Evolutionary conservation across 2,888 invertebrate genomes (phyloP), one percentile per base, ranked within the genome.

Genomic region (Crossocerus cetratus): DNA sequence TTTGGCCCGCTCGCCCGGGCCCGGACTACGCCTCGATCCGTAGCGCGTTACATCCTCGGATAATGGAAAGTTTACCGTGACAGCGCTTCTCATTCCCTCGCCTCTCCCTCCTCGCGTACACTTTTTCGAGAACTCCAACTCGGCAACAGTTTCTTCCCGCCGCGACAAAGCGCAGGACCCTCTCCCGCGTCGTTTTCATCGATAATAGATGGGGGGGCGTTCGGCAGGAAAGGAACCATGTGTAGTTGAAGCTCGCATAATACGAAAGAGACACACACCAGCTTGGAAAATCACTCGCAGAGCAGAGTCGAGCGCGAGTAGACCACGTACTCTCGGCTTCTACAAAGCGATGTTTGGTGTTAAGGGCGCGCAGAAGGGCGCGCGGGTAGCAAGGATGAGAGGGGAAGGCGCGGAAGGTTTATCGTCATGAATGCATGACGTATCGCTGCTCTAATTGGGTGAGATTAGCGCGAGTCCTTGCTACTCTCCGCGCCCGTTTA

Each of bases 31-130:
- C 85, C 23, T 32, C 86, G 86, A 85, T 80, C 83, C 85, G 86
- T 87, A 8, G 2, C 23, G 23, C 86, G 86, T 87, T 88, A 86
- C 87, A 86, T 86, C 84, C 86, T 81, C 79, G 86, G 84, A 86
- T 89, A 89, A 89, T 87, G 86, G 85, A 86, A 89, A 88, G 87
- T 88, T 89, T 88, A 87, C 87, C 86, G 84, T 88, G 88, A 87
- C 87, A 86, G 82, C 80, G 81, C 81, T 73, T 49, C 70, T 66
- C 70, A 68, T 61, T 67, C 72, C 65, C 65, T 63, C 72, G 72
- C 72, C 65, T 73, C 69, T 63, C 63, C 57, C 62, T 18, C 49
- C 16, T 65, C 16, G n/a, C 32, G 58, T 58, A 23, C 49, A 56
- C 60, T 44, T 32, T 61, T 55, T 42, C 23, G 3, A 32, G 23